phyloP scores from a whole-genome alignment of 2,888 invertebrate species.

The Cantharis rufa region DNA sequence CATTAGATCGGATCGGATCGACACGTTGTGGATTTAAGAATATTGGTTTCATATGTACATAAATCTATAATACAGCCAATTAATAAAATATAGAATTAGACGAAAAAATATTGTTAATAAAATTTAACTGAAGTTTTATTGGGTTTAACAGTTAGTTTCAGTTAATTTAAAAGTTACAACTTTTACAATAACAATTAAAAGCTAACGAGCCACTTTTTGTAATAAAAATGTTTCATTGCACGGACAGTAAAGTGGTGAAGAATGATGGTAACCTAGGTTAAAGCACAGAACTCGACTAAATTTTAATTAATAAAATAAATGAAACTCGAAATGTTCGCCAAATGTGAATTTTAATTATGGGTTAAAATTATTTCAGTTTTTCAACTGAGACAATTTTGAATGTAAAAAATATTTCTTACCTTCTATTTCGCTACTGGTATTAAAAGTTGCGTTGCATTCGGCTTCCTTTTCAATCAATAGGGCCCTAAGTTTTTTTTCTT shows the following conservation, averaged over 20 bases:
- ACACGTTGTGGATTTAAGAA: too few species aligned
- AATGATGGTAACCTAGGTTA: neutral
- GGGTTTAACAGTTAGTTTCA: neutral
- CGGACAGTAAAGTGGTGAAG: neutral
- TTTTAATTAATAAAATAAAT: neutral
- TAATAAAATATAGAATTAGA: too few species aligned
- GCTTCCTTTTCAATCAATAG: conserved; percentile 15
- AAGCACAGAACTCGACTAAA: neutral
- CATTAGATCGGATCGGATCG: too few species aligned
- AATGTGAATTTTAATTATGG: neutral
- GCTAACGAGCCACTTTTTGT: neutral
- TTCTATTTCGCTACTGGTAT: conserved; percentile 7
- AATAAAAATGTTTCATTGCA: neutral
- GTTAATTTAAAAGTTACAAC: neutral
- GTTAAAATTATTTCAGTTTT: neutral
- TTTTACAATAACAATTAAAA: neutral
- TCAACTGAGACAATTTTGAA: too few species aligned
- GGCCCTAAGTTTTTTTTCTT: conserved; percentile 5
- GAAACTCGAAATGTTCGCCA: neutral
- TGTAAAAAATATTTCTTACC: conserved; percentile 8
- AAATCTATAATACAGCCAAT: too few species aligned
- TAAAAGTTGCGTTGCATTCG: conserved; percentile 19
- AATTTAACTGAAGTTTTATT: too few species aligned
- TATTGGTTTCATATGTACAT: too few species aligned
- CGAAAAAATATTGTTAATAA: too few species aligned